Conservation (phyloP, 37 sponge, comb jelly and placozoan species). For the Amphimedon queenslandica region DNA sequence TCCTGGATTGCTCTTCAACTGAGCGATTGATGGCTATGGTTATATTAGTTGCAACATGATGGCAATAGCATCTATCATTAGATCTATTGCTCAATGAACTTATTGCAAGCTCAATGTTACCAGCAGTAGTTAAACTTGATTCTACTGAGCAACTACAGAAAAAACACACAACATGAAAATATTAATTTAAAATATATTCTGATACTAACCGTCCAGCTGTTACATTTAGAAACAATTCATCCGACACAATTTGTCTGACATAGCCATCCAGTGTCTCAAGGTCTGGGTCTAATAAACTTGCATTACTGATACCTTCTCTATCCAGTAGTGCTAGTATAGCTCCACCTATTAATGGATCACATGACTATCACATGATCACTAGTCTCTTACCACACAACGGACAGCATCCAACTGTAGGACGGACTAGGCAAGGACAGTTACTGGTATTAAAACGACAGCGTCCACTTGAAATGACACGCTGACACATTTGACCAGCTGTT, state of each 20-base stretch:
- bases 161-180: too few species aligned
- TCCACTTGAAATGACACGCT: background rate
- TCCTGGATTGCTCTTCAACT: too few species aligned
- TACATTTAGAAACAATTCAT: slow-evolving; percentile 3
- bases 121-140: too few species aligned
- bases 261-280: slow-evolving; percentile 16
- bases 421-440: slow-evolving; percentile 21
- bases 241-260: background rate
- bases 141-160: too few species aligned
- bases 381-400: slow-evolving; percentile 43
- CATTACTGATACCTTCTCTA: background rate
- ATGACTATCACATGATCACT: background rate
- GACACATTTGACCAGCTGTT: slow-evolving; percentile 10
- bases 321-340: background rate
- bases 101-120: too few species aligned
- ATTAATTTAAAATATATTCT: background rate
- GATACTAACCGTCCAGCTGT: slow-evolving; percentile 6
- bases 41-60: too few species aligned
- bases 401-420: slow-evolving; percentile 51
- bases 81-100: too few species aligned
- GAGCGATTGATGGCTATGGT: too few species aligned
- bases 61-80: too few species aligned
- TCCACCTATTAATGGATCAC: background rate
- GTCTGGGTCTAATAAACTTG: background rate
- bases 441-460: background rate